A percentile compares a stretch with the other conserved stretches of the same genome.
These are phyloP conservation scores for Danio kyathit DNA, from an alignment of 2,797 vertebrate species.

Conservation along the genomic window DNA sequence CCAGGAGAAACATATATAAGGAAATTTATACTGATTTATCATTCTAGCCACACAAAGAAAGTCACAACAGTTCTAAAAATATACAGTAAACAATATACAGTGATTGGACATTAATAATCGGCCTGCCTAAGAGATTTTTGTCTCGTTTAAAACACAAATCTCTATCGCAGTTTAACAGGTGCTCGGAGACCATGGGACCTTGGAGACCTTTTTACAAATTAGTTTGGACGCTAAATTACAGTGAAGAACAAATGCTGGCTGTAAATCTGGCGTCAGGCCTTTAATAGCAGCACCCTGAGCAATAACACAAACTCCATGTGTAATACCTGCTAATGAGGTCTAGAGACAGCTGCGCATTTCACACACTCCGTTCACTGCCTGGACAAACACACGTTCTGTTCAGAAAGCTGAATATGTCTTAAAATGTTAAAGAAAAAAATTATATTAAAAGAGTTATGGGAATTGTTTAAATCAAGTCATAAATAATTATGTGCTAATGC, in stretches of 20 bases:
- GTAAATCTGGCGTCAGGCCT: slow-evolving; percentile 29
- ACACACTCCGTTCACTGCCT: background rate
- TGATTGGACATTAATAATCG: background rate
- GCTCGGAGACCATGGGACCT: slow-evolving; percentile 21
- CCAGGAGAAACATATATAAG: no score
- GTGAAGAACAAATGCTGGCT: slow-evolving; percentile 35
- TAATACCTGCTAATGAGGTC: slow-evolving; percentile 34
- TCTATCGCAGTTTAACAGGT: slow-evolving; percentile 33
- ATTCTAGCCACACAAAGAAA: background rate
- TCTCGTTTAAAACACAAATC: slow-evolving; percentile 44
- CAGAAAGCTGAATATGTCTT: background rate
- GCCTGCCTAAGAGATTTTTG: slow-evolving; percentile 7
- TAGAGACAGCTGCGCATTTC: slow-evolving; percentile 7
- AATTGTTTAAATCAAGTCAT: background rate
- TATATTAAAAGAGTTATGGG: no score
- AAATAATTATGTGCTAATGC: background rate
- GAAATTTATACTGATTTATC: no score
- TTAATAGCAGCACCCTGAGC: slow-evolving; percentile 41
- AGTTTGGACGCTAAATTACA: slow-evolving; percentile 45
- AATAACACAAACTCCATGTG: slow-evolving; percentile 39
- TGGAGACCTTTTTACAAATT: slow-evolving; percentile 39
- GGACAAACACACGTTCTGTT: background rate
- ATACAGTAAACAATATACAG: slow-evolving; percentile 6
- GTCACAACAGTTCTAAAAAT: background rate
- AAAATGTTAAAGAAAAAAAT: background rate